phyloP scores from a whole-genome alignment of 2,113 vertebrate species.

The Takifugu flavidus region DNA sequence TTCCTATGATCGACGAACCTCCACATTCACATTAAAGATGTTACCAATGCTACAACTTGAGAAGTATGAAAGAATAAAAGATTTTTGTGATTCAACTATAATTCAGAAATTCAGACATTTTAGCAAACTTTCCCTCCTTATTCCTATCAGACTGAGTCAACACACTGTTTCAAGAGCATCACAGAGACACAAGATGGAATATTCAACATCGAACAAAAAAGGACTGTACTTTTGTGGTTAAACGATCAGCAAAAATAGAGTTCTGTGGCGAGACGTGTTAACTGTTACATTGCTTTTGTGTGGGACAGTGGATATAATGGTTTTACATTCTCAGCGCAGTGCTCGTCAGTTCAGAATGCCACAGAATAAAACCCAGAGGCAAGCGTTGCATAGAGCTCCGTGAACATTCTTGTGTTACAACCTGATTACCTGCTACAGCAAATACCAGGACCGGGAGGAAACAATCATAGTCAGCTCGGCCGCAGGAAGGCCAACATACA shows the following conservation, averaged over 20 bases:
- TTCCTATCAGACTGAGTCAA: slow-evolving; percentile 12
- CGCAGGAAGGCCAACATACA: neutral
- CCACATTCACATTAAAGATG: neutral
- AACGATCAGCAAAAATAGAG: slow-evolving; percentile 1
- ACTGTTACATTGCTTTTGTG: slow-evolving; percentile 36
- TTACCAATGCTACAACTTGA: slow-evolving; percentile 33
- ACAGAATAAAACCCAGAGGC: slow-evolving; percentile 51
- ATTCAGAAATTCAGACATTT: slow-evolving; percentile 5
- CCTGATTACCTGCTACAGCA: slow-evolving; percentile 47
- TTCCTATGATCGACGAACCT: slow-evolving; percentile 37
- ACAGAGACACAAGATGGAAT: neutral
- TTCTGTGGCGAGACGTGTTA: slow-evolving; percentile 25
- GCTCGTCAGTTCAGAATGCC: slow-evolving; percentile 49
- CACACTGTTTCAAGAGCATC: slow-evolving; percentile 14
- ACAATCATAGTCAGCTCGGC: slow-evolving; percentile 6
- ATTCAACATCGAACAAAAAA: slow-evolving; percentile 1
- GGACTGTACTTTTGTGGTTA: too few species aligned
- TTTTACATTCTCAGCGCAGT: slow-evolving; percentile 57
- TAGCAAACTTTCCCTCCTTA: neutral
- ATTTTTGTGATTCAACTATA: slow-evolving; percentile 5
- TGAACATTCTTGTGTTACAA: slow-evolving; percentile 52
- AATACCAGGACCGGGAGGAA: slow-evolving; percentile 18
- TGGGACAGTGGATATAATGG: slow-evolving; percentile 29
- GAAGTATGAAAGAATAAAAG: slow-evolving; percentile 5
- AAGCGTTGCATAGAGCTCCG: slow-evolving; percentile 71